Percentiles rank a stretch among this genome's conserved stretches.
Conservation (phyloP, 2,797 vertebrate genomes). For the Lateolabrax maculatus region DNA sequence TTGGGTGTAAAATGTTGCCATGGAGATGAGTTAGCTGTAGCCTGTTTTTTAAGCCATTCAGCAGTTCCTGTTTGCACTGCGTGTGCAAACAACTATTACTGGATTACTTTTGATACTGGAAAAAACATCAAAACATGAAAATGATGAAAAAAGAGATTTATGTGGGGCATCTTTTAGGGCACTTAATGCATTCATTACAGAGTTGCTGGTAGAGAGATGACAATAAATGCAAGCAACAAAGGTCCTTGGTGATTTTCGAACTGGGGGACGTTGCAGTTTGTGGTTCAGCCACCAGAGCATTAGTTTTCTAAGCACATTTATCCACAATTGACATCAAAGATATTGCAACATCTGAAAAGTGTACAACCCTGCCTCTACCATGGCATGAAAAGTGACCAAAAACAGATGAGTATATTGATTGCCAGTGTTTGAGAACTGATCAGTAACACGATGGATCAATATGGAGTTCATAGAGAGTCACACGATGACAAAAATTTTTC, state of each 20-base stretch:
- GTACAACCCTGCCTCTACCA: background rate
- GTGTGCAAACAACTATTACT: no score
- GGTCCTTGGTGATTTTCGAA: no score
- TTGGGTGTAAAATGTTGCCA: background rate
- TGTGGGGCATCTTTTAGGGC: no score
- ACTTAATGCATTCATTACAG: background rate
- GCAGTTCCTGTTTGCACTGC: no score
- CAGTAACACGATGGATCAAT: background rate
- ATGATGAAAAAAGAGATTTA: no score
- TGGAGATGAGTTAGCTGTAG: background rate
- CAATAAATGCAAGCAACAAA: background rate
- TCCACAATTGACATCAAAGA: background rate
- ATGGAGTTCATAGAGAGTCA: background rate
- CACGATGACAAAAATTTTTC: slow-evolving; percentile 6
- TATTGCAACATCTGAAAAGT: background rate
- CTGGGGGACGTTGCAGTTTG: no score
- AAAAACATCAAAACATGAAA: background rate
- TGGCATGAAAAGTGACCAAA: background rate
- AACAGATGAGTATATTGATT: background rate
- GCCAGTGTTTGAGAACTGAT: background rate
- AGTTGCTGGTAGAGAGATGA: background rate
- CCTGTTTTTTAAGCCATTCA: no score
- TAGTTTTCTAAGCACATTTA: background rate
- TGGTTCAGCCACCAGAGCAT: no score
- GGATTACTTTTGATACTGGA: no score